Conservation (phyloP, 2,888 invertebrate genomes). For the Cephus pulcher region DNA sequence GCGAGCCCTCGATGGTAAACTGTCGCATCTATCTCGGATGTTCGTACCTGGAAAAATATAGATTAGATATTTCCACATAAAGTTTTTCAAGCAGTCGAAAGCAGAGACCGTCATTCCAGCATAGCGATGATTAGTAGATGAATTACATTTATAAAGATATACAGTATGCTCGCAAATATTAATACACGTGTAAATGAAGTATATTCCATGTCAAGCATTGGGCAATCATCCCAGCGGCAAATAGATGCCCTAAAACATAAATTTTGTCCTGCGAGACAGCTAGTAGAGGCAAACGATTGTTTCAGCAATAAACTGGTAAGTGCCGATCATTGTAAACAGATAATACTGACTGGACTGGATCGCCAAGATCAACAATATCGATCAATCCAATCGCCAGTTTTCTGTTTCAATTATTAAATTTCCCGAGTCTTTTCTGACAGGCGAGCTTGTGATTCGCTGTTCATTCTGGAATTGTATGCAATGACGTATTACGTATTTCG, state of each 20-base stretch:
- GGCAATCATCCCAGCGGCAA: slow-evolving; percentile 21
- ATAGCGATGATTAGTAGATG: slow-evolving; percentile 43
- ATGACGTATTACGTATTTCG: neutral
- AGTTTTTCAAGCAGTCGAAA: slow-evolving; percentile 24
- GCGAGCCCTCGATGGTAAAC: slow-evolving; percentile 81
- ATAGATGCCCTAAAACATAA: neutral
- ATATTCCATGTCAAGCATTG: slow-evolving; percentile 34
- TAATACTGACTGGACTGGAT: neutral
- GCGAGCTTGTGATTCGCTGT: neutral
- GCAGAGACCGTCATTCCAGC: slow-evolving; percentile 46
- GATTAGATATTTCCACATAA: slow-evolving; percentile 7
- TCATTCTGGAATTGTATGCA: neutral
- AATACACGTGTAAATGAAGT: neutral
- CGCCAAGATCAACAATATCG: neutral
- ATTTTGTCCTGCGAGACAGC: neutral
- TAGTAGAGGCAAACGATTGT: neutral
- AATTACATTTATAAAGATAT: slow-evolving; percentile 33
- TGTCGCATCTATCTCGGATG: slow-evolving; percentile 83
- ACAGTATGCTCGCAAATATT: slow-evolving; percentile 1
- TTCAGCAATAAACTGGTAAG: neutral
- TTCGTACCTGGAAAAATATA: slow-evolving; percentile 56
- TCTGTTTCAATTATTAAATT: neutral
- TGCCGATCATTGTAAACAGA: neutral
- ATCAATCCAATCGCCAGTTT: neutral
- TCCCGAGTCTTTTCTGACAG: neutral